Base-by-base conservation (phyloP, 2,113 vertebrate genomes). In the Lophura nycthemera region DNA sequence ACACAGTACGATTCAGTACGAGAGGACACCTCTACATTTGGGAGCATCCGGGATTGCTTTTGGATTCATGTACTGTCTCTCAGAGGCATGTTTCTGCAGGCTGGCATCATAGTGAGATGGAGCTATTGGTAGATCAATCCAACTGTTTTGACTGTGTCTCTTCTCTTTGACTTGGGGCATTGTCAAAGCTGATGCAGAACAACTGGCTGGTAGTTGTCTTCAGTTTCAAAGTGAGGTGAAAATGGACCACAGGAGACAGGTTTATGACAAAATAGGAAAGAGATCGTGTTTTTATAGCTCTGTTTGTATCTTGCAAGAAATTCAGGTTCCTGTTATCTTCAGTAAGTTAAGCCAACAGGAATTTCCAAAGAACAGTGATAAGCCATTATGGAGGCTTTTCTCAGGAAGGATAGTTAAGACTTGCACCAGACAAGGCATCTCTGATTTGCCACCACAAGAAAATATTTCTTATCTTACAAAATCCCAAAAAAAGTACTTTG, bases 111-210 rank as follows among this genome's bases (percentile, higher is more conserved):
- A 22, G n/a, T 30, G 16, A 60, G 57, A 22, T 60, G n/a, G n/a
- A 34, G 20, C n/a, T 60, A n/a, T 22, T 60, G n/a, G n/a, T 22
- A 34, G n/a, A 21, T 21, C 57, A 60, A 13, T 60, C n/a, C n/a
- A n/a, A 34, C n/a, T 60, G 57, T 60, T 60, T 13, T 34, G 20
- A 34, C n/a, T 34, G 22, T 4, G 7, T 63, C 21, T 32, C 30
- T 59, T 63, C 24, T 32, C n/a, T 59, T 60, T 71, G 14, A 38
- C 15, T 34, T 30, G 9, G 5, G 13, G 45, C 9, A n/a, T 21
- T 29, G 22, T 42, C 38, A 47, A 67, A 36, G 5, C 3, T 81
- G 38, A 10, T 29, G 66, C 0, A 1, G 8, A 8, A 5, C n/a
- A 90, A 32, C 1, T 2, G 43, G 13, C 7, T 61, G 34, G 5